phyloP scores from a whole-genome alignment of 2,113 vertebrate species.

The Enhydra lutris region DNA sequence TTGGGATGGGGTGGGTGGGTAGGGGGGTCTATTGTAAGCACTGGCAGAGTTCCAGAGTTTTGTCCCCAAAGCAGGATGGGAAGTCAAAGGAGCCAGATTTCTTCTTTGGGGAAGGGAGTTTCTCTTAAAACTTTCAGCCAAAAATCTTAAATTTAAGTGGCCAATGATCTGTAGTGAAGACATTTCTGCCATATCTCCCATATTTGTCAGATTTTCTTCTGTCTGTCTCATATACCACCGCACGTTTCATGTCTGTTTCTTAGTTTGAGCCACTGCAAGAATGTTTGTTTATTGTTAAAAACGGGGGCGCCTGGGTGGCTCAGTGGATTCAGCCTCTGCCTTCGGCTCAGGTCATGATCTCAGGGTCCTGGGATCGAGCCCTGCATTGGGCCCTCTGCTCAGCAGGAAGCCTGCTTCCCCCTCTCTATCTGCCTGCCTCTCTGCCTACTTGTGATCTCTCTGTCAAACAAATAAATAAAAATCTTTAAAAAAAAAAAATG shows the following conservation, averaged over 20 bases:
- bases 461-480: too few relatives aligned
- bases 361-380: too few relatives aligned
- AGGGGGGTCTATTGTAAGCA: not conserved
- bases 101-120: not conserved
- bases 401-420: too few relatives aligned
- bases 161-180: not conserved
- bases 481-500: not conserved
- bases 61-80: not conserved
- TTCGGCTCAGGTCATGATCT: too few relatives aligned
- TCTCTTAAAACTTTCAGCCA: not conserved
- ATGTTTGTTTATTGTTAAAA: not conserved
- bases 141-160: not conserved
- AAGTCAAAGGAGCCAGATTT: conserved; percentile 8
- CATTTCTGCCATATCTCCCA: not conserved
- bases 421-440: too few relatives aligned
- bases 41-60: not conserved
- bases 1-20: not conserved
- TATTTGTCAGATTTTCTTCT: not conserved
- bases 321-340: too few relatives aligned
- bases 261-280: not conserved
- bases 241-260: not conserved
- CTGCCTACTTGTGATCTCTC: too few relatives aligned
- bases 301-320: not conserved
- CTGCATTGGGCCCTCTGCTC: too few relatives aligned
- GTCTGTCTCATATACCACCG: not conserved